Evolutionary conservation across 2,888 invertebrate species (phyloP).

Genomic region (Plagiodera versicolora): DNA sequence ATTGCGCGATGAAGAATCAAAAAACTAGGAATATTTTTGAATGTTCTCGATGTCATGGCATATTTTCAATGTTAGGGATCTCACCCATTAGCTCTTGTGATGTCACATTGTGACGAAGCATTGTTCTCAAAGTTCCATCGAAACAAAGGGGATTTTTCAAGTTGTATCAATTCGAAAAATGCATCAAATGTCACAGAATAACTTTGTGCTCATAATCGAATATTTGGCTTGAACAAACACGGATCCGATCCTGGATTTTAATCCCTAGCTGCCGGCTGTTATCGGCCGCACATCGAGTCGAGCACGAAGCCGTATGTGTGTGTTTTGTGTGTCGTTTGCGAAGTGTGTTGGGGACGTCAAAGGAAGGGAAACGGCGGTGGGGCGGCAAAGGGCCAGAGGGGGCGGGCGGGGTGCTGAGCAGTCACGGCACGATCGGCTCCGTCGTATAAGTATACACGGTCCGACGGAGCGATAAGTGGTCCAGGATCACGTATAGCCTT

Average conservation of each 20-base stretch:
- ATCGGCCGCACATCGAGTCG: slow-evolving; percentile 12
- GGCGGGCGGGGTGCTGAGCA: slow-evolving; percentile 9
- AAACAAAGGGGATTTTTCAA: too few species aligned
- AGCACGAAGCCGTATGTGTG: slow-evolving; percentile 15
- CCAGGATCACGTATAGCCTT: slow-evolving; percentile 40
- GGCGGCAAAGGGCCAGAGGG: background rate
- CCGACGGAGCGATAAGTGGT: slow-evolving; percentile 37
- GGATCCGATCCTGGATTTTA: background rate
- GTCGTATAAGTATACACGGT: slow-evolving; percentile 26
- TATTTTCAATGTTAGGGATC: too few species aligned
- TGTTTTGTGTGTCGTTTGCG: slow-evolving; percentile 15
- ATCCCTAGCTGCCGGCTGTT: background rate
- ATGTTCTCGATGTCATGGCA: too few species aligned
- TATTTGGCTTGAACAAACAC: background rate
- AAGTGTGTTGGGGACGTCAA: slow-evolving; percentile 1
- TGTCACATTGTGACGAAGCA: too few species aligned
- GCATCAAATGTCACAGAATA: too few species aligned
- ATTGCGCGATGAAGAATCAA: too few species aligned
- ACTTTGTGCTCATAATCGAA: too few species aligned
- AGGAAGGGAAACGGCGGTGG: background rate
- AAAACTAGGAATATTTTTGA: too few species aligned
- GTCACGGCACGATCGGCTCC: slow-evolving; percentile 15
- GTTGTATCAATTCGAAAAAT: too few species aligned
- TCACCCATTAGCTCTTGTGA: too few species aligned
- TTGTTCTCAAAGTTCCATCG: too few species aligned